phyloP scores from a whole-genome alignment of 30 jellyfish, hydroid and myxozoan species.

The Nemopilema nomurai region DNA sequence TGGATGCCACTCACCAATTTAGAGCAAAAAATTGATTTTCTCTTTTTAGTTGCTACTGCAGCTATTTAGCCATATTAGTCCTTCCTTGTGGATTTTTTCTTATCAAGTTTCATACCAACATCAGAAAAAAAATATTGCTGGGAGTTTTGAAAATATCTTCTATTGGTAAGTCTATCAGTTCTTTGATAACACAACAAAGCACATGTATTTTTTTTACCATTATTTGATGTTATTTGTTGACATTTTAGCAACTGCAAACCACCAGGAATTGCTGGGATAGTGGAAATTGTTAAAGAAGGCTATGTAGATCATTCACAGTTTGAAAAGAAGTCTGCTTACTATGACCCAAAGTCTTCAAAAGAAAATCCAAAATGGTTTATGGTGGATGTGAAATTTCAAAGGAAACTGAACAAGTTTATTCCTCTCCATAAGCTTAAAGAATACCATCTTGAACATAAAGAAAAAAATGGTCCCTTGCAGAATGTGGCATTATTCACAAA shows the following conservation, averaged over 20 bases:
- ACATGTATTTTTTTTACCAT: no score
- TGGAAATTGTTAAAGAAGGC: slow-evolving; percentile 82
- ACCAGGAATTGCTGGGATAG: slow-evolving; percentile 94
- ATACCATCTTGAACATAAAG: slow-evolving; percentile 73
- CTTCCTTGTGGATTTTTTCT: no score
- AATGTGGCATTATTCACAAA: slow-evolving; percentile 75
- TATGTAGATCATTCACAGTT: slow-evolving; percentile 94
- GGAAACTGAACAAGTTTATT: slow-evolving; percentile 75
- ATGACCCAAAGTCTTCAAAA: slow-evolving; percentile 83
- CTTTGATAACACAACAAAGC: no score
- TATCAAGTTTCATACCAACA: no score
- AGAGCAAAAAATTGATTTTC: no score
- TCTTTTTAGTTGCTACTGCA: no score
- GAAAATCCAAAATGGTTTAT: slow-evolving; percentile 89
- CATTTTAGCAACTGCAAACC: slow-evolving; percentile 84
- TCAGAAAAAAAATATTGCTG: no score
- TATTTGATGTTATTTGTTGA: no score
- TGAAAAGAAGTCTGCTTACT: slow-evolving; percentile 72
- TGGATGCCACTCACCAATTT: no score
- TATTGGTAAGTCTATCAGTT: no score
- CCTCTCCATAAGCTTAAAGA: slow-evolving; percentile 74
- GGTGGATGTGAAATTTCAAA: slow-evolving; percentile 88
- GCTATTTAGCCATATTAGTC: no score
- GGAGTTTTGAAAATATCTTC: no score
- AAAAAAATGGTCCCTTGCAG: slow-evolving; percentile 70